Base-by-base conservation (phyloP, 2,888 invertebrate genomes). In the Clistopyga incitator region DNA sequence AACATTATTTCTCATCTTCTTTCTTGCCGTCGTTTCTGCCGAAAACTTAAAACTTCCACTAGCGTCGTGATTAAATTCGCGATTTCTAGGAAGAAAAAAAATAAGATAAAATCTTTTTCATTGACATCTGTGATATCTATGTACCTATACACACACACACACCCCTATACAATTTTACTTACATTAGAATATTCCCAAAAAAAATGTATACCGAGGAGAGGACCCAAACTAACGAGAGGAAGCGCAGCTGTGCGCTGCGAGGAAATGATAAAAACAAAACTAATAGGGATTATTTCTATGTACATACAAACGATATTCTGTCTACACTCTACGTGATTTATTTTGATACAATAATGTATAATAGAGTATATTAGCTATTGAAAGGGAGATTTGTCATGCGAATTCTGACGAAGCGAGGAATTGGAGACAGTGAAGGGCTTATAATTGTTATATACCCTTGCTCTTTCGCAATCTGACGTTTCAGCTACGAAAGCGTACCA, bases 301-400 rank as follows among this genome's bases (percentile, higher is more conserved):
- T 92, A 92, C 87, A 92, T 91, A 92, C 86, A 87, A 87, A 92
- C 89, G 91, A 77, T 77, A 59, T 54, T 92, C 91, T 92, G 87
- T 92, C 90, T 92, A 91, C 90, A 91, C 91, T 92, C 85, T 90
- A 90, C 92, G 91, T 90, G 91, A 90, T 92, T 92, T 92, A 92
- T 92, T 92, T 92, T 92, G 92, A 92, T 92, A 92, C 92, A 91
- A 91, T 86, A 77, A 82, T 86, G 88, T 90, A 89, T 90, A 91
- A 90, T 89, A 90, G 79, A 25, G 54, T 86, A 90, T 88, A 89
- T 88, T 87, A 90, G 89, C 84, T 65, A 67, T 67, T 47, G 34
- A 59, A 25, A 13, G 18, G 20, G 47, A 59, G 45, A 18, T 45
- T 72, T 72, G 23, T 50, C 74, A 61, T 52, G 67, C 20, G 54